phyloP scores from a whole-genome alignment of 2,888 invertebrate genomes.

The Vandiemenella viatica region DNA sequence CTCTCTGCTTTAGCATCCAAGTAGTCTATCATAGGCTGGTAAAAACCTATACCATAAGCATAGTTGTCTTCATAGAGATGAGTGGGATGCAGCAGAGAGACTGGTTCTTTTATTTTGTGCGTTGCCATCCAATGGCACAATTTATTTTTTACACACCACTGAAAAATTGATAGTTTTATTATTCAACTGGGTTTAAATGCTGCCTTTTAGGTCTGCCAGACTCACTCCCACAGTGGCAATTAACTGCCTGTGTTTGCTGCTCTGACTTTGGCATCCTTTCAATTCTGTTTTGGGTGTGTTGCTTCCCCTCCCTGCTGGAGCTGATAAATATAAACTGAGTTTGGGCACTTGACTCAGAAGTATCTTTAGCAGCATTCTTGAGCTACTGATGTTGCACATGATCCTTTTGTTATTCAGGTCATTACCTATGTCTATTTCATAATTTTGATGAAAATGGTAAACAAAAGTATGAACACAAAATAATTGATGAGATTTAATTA shows the following conservation, averaged over 20 bases:
- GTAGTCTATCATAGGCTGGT: conserved; percentile 78
- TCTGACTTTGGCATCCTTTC: conserved; percentile 3
- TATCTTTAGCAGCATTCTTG: conserved; percentile 18
- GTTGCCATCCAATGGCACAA: conserved; percentile 11
- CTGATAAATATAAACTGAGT: conserved; percentile 1
- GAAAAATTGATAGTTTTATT: background rate
- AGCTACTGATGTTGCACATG: conserved; percentile 15
- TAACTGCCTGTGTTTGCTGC: background rate
- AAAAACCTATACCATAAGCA: conserved; percentile 68
- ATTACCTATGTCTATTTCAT: too few relatives aligned
- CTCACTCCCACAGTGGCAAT: too few relatives aligned
- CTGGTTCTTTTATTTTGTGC: conserved; percentile 17
- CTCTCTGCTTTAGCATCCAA: conserved; percentile 53
- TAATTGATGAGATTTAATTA: too few relatives aligned
- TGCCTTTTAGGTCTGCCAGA: too few relatives aligned
- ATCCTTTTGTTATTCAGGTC: too few relatives aligned
- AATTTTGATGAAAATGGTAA: too few relatives aligned
- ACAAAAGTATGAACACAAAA: too few relatives aligned
- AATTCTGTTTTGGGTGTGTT: too few relatives aligned
- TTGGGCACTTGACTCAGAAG: background rate
- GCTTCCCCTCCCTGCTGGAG: background rate
- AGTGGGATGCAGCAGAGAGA: conserved; percentile 40
- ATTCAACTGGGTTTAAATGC: conserved; percentile 1
- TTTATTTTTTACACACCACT: background rate
- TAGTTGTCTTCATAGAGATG: conserved; percentile 68